Base-by-base conservation (phyloP, 2,888 invertebrate genomes). In the Acheta domesticus region DNA sequence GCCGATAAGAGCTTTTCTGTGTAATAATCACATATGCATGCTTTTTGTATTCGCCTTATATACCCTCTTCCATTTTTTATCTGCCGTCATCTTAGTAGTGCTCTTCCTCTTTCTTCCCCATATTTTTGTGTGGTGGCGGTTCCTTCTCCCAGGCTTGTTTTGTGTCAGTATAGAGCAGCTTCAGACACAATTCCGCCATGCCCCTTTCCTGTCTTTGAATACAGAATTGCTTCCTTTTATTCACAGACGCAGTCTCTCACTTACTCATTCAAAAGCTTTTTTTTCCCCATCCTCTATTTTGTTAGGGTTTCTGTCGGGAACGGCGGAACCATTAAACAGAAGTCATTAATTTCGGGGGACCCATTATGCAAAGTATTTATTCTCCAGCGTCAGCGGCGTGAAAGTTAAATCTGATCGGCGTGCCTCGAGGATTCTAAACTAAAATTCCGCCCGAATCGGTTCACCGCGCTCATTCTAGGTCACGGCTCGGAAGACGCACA, bases 341-440 rank as follows among this genome's bases (percentile, higher is more conserved):
- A n/a, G 62, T 62, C 16, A 62, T 62, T 62, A 62, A 62, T 62
- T 62, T 62, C 62, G 11, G 62, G 62, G 14, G n/a, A 62, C 14
- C 62, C 62, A 62, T 62, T 62, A 62, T 62, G 62, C 62, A 62
- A 62, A 62, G 62, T 62, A 62, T 62, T 62, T 62, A 62, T 62
- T 62, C 62, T 62, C n/a, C 62, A 8, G 62, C 62, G 14, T 62
- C 62, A 11, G 62, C 14, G 16, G n/a, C 62, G 62, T 62, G 62
- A 62, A 62, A 62, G 62, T 62, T 62, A 62, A 62, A 62, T 62
- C 62, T 62, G 62, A 62, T 62, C 62, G 62, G n/a, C 62, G 62
- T 62, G 14, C 12, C 62, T n/a, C 1, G 62, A n/a, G n/a, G 5
- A 3, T 62, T n/a, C n/a, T 62, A n/a, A 62, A 62, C 62, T 14